Conservation (phyloP, 2,113 vertebrate species). For the Theropithecus gelada region DNA sequence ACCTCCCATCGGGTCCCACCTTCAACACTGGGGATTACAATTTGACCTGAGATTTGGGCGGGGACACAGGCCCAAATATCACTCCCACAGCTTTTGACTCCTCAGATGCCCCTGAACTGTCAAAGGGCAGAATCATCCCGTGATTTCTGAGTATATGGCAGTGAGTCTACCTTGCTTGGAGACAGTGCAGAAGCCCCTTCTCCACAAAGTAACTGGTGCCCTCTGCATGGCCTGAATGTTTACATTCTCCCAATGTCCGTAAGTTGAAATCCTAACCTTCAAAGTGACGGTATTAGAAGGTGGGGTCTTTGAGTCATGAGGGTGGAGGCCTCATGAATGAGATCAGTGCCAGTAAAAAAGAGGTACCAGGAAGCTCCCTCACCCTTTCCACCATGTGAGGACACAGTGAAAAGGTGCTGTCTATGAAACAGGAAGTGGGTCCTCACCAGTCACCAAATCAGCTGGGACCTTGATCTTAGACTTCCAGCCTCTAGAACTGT, state of each 20-base stretch:
- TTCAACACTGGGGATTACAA: no score
- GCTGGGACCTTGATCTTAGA: not conserved
- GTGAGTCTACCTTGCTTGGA: accelerated
- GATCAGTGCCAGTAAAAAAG: not conserved
- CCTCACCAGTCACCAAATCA: not conserved
- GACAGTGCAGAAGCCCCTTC: not conserved
- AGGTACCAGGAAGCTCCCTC: no score
- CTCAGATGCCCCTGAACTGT: not conserved
- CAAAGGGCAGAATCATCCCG: not conserved
- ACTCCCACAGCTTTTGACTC: no score
- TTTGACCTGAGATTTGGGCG: no score
- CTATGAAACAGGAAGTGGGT: not conserved
- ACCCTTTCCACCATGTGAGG: not conserved
- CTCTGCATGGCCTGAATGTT: not conserved
- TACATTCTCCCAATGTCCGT: not conserved
- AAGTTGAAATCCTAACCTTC: not conserved
- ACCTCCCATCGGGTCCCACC: no score
- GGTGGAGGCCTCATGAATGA: no score
- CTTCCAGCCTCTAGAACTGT: not conserved
- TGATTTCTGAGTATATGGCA: accelerated
- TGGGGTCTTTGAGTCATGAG: not conserved
- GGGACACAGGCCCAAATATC: no score
- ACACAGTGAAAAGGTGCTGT: not conserved
- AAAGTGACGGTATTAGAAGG: not conserved
- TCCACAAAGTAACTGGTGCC: accelerated